Evolutionary conservation across 2,888 invertebrate genomes (phyloP), one percentile per base, ranked within the genome.

Genomic region (Lasioglossum lativentre): DNA sequence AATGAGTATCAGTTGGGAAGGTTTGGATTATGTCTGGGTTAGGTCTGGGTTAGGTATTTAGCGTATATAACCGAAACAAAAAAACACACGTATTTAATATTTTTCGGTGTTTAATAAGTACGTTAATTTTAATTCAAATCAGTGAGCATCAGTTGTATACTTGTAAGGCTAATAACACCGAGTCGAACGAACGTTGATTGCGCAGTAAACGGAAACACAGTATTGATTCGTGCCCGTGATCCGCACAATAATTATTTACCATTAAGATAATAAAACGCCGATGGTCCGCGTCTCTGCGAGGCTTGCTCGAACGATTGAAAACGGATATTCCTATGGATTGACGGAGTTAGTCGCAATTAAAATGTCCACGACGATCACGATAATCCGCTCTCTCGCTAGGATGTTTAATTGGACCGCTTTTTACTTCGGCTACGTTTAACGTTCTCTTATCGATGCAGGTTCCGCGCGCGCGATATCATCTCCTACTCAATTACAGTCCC

Each of bases 381-480:
- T 82, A 80, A 82, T 80, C 70, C 73, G 56, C 23, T 23, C 52
- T 52, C 38, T 74, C 70, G 74, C 45, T 40, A 27, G 38, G 45
- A 16, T 68, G 80, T 30, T 74, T 82, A 80, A 80, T 82, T 75
- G 56, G 56, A 23, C 68, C 45, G 74, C 56, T 30, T 56, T 56
- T 74, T 47, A 68, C 74, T 68, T 42, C 68, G 68, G 42, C 38
- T 40, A 63, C 52, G 30, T 81, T 83, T 76, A 76, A 83, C 66
- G 76, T 52, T 82, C 75, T 72, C 66, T 83, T 76, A 76, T 81
- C 83, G 66, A 81, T 76, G 83, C 83, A 81, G 75, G 72, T 73
- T 56, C 63, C 68, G 34, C 23, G 47, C 68, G 34, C 23, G 47
- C 66, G 75, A 72, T 56, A 83, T 75, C 71, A 82, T 75, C 75